Percentiles rank a stretch among this genome's conserved stretches.
Conservation (phyloP, 64 coral and sea anemone genomes). For the Exaiptasia diaphana region DNA sequence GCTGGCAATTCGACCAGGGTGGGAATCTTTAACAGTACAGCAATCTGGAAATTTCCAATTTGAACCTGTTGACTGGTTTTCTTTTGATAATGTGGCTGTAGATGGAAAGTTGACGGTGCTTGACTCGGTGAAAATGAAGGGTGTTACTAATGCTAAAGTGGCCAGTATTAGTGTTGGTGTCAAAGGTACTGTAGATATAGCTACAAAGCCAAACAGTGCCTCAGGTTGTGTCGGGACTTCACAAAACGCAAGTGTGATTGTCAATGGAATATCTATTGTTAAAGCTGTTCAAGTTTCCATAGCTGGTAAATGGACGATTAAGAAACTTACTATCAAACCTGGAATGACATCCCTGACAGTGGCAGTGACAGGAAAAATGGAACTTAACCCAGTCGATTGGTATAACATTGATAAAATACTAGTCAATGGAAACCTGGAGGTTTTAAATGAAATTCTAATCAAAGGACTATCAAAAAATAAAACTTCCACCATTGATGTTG, state of each 20-base stretch:
- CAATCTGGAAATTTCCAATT: neutral
- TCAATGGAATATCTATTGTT: constrained; percentile 58
- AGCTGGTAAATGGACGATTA: constrained; percentile 50
- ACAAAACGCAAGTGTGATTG: neutral
- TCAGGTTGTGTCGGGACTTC: neutral
- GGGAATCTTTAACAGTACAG: neutral
- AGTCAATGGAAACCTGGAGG: constrained; percentile 35
- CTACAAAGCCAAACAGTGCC: neutral
- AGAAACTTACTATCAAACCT: constrained; percentile 62
- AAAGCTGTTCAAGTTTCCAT: constrained; percentile 56
- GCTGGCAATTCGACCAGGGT: neutral
- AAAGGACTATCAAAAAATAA: constrained; percentile 60
- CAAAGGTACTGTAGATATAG: neutral
- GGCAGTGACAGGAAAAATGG: constrained; percentile 28
- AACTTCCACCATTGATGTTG: constrained; percentile 39
- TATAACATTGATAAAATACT: constrained; percentile 42
- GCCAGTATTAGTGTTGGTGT: neutral
- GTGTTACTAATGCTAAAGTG: neutral
- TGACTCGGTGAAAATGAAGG: constrained; percentile 1
- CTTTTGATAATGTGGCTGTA: neutral
- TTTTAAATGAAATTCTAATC: constrained; percentile 48
- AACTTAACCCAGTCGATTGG: constrained; percentile 35
- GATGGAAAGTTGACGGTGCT: neutral
- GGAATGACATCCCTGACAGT: constrained; percentile 67
- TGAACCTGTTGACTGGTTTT: neutral